These are phyloP conservation scores for Natrix natrix DNA, from an alignment of 2,797 vertebrate genomes.

Conservation along the genomic window DNA sequence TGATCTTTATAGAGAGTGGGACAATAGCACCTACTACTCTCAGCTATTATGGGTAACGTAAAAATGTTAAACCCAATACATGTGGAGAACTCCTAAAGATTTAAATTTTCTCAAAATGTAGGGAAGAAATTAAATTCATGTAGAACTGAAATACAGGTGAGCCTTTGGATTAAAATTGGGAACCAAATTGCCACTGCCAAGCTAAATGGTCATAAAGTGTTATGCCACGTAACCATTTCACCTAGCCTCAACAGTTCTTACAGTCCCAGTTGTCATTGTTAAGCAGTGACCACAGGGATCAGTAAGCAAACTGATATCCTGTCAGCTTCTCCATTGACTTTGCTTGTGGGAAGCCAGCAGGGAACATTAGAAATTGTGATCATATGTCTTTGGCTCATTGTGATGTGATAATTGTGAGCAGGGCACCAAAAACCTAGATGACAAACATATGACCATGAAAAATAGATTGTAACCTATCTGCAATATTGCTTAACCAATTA, in stretches of 20 bases:
- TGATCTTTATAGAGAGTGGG: neutral
- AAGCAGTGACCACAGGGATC: neutral
- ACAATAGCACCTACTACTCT: neutral
- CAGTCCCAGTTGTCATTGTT: neutral
- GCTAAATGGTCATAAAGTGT: neutral
- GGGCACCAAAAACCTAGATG: neutral
- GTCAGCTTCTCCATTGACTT: neutral
- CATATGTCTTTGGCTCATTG: neutral
- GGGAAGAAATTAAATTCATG: neutral
- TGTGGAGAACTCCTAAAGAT: neutral
- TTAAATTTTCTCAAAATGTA: neutral
- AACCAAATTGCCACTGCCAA: neutral
- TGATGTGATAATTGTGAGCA: neutral
- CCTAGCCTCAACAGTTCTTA: neutral
- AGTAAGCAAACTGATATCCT: neutral
- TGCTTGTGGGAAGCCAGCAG: neutral
- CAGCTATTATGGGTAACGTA: neutral
- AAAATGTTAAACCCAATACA: neutral
- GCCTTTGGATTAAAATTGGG: neutral
- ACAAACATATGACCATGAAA: neutral
- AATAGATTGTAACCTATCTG: neutral
- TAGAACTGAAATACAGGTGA: neutral
- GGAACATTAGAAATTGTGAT: neutral
- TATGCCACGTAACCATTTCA: neutral
- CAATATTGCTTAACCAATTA: neutral